A percentile compares a stretch with the other conserved stretches of the same genome.
These are phyloP conservation scores for Deilephila elpenor DNA, from an alignment of 2,888 invertebrate species.

Conservation along the genomic window DNA sequence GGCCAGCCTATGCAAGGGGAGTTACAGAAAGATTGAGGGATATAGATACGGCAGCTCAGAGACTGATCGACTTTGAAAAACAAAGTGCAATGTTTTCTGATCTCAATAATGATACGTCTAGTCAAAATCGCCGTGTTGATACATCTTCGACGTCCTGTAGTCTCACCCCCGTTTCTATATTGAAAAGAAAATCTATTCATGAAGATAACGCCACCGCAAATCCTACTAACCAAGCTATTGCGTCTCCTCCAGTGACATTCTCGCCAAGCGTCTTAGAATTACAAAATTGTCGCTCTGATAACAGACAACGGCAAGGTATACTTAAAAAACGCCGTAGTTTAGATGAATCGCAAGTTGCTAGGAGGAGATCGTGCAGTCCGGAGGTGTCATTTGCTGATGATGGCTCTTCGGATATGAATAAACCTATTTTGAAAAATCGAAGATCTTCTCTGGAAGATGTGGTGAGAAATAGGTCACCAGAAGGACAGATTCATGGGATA, in stretches of 20 bases:
- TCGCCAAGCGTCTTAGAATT: constrained; percentile 90
- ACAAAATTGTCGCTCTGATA: constrained; percentile 81
- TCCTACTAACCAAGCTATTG: constrained; percentile 80
- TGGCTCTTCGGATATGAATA: constrained; percentile 83
- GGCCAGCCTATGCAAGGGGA: constrained; percentile 66
- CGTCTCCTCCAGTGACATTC: constrained; percentile 91
- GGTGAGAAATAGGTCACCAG: constrained; percentile 86
- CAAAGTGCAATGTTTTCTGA: constrained; percentile 84
- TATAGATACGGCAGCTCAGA: constrained; percentile 82
- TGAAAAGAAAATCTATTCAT: constrained; percentile 87
- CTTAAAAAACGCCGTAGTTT: constrained; percentile 93
- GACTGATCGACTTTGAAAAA: constrained; percentile 83
- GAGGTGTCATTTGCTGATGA: constrained; percentile 86
- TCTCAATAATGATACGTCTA: constrained; percentile 81
- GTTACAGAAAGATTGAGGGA: constrained; percentile 79
- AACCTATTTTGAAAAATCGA: constrained; percentile 88
- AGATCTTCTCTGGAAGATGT: constrained; percentile 89
- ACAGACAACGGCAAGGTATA: constrained; percentile 89
- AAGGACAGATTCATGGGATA: constrained; percentile 87
- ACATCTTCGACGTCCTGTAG: constrained; percentile 66
- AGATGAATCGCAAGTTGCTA: constrained; percentile 90
- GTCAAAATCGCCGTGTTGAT: constrained; percentile 81
- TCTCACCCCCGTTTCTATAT: constrained; percentile 86
- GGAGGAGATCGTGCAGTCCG: constrained; percentile 88
- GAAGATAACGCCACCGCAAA: constrained; percentile 80